Evolutionary conservation across 53 echinoderm and acorn worm species (phyloP).

Genomic region (Apostichopus leukothele): DNA sequence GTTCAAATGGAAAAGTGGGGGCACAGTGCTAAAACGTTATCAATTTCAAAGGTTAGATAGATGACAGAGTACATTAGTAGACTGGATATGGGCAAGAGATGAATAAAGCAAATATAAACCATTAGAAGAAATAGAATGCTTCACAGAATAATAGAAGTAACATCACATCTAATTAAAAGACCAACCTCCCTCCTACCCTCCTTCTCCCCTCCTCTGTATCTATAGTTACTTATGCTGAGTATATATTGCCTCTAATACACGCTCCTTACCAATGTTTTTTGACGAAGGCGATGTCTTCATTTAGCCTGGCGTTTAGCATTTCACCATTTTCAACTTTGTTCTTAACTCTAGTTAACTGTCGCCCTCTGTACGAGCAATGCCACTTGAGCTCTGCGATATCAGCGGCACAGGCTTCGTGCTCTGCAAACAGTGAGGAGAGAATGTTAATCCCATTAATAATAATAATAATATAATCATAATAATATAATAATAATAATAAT

Average conservation of each 20-base stretch:
- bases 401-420: slow-evolving; percentile 94
- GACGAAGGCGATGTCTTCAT: slow-evolving; percentile 94
- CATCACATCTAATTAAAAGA: too few relatives aligned
- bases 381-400: slow-evolving; percentile 97
- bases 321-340: slow-evolving; percentile 83
- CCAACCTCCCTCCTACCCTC: not conserved
- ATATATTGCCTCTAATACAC: too few relatives aligned
- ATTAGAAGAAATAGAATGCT: too few relatives aligned
- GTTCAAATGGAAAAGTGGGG: too few relatives aligned
- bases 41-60: too few relatives aligned
- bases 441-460: not conserved
- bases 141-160: too few relatives aligned
- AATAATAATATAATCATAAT: too few relatives aligned
- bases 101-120: too few relatives aligned
- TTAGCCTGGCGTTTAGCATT: slow-evolving; percentile 79
- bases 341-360: slow-evolving; percentile 71
- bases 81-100: too few relatives aligned
- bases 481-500: too few relatives aligned
- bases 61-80: too few relatives aligned
- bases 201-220: not conserved
- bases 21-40: too few relatives aligned
- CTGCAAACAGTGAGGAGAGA: slow-evolving; percentile 41
- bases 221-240: not conserved
- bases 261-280: slow-evolving; percentile 87
- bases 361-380: slow-evolving; percentile 84